These are phyloP conservation scores for Trogon surrucura DNA, from an alignment of 2,113 vertebrate species.

Conservation along the genomic window DNA sequence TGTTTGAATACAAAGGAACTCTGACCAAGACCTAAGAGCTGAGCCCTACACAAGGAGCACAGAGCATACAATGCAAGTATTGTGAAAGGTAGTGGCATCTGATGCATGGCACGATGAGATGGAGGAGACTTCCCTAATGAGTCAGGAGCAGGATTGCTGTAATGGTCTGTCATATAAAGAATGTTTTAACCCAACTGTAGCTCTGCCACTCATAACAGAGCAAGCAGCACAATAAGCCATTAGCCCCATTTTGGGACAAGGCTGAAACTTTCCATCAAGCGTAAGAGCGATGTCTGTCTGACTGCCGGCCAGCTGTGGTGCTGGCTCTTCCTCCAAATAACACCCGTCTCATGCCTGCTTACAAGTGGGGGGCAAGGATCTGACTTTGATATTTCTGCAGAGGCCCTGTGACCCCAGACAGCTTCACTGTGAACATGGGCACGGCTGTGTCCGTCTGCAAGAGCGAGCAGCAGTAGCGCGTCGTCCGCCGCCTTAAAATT, in stretches of 20 bases:
- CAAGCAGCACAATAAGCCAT: not conserved
- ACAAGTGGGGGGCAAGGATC: not conserved
- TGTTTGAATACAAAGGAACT: not conserved
- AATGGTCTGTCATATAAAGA: not conserved
- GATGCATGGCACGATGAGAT: not conserved
- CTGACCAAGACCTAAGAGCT: not conserved
- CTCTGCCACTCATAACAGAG: fast-evolving
- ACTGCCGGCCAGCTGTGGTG: not conserved
- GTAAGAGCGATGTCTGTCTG: not conserved
- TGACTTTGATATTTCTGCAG: not conserved
- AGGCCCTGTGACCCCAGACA: not conserved
- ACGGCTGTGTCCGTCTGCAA: not conserved
- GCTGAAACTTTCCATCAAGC: not conserved
- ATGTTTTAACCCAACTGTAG: not conserved
- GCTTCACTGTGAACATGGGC: not conserved
- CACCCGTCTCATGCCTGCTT: not conserved
- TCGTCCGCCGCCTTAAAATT: not conserved
- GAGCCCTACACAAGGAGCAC: fast-evolving
- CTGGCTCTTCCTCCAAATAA: not conserved
- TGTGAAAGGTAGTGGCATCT: not conserved
- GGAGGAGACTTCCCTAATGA: not conserved
- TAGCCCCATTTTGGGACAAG: not conserved
- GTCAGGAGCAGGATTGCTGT: not conserved
- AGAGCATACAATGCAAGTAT: not conserved
- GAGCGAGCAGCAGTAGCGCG: not conserved